Evolutionary conservation across 2,113 vertebrate species (phyloP).

Genomic region (Zosterops lateralis): DNA sequence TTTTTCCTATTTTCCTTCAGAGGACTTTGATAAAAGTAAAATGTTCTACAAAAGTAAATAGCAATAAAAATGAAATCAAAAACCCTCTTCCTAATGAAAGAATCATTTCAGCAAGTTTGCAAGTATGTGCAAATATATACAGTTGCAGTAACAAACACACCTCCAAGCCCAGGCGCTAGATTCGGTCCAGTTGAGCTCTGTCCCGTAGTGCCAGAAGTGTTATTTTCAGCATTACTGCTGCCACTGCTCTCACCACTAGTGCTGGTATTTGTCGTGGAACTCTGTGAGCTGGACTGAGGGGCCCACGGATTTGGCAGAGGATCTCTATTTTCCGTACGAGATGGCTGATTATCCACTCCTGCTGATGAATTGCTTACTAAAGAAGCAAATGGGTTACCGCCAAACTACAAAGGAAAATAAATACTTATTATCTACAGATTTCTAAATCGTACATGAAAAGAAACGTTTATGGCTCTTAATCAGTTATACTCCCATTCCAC

Average conservation of each 20-base stretch:
- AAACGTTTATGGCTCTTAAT: background rate
- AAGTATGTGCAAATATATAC: background rate
- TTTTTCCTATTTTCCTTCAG: background rate
- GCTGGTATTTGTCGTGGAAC: conserved; percentile 40
- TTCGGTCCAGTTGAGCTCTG: conserved; percentile 65
- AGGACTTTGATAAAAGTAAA: background rate
- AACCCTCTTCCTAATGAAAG: background rate
- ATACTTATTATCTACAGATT: background rate
- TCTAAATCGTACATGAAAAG: background rate
- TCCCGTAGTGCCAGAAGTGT: conserved; percentile 21
- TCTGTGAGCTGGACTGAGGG: conserved; percentile 67
- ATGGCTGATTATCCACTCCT: conserved; percentile 77
- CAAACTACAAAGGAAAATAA: conserved; percentile 75
- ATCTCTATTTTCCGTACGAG: conserved; percentile 83
- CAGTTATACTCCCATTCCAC: background rate
- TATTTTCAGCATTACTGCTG: conserved; percentile 31
- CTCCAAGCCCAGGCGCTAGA: conserved; percentile 75
- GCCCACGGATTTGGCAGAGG: conserved; percentile 84
- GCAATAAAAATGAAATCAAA: background rate
- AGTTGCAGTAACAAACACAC: conserved; percentile 38
- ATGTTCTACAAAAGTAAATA: background rate
- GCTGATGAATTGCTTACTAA: conserved; percentile 76
- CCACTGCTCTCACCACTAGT: conserved; percentile 20
- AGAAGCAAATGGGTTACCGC: conserved; percentile 84
- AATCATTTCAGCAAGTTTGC: background rate